These are phyloP conservation scores for Metridium senile DNA, from an alignment of 92 coral and sea anemone genomes.

Conservation along the genomic window DNA sequence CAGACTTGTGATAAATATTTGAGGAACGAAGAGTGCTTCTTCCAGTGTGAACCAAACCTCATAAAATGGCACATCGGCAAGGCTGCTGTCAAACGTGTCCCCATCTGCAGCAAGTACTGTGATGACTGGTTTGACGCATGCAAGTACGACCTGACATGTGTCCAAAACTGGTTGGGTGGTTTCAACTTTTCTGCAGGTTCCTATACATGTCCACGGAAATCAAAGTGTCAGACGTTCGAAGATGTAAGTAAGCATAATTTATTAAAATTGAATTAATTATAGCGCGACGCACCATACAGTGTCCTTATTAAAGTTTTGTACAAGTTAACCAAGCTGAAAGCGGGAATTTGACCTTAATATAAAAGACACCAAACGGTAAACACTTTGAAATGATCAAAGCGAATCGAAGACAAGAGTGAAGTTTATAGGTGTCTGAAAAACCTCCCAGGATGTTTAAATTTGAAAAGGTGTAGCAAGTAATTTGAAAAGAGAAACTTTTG, in stretches of 20 bases:
- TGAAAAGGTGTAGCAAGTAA: no score
- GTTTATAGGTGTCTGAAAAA: no score
- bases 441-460: no score
- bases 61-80: conserved; percentile 60
- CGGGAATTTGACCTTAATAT: no score
- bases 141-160: conserved; percentile 79
- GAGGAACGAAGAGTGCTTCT: conserved; percentile 85
- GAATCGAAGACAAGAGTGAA: no score
- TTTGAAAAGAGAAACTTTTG: no score
- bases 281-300: no score
- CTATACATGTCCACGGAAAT: conserved; percentile 57
- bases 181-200: conserved; percentile 50
- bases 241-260: conserved; percentile 42
- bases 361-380: no score
- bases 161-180: conserved; percentile 57
- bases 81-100: conserved; percentile 39
- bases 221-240: conserved; percentile 68
- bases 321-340: no score
- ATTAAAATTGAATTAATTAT: no score
- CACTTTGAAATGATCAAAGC: no score
- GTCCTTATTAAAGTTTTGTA: no score
- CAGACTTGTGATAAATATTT: conserved; percentile 79
- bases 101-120: conserved; percentile 80
- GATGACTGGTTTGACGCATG: conserved; percentile 86
- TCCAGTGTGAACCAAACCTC: conserved; percentile 83